Evolutionary conservation across 1,140 invertebrate species (phyloP).

Genomic region (Orchestia grillus): DNA sequence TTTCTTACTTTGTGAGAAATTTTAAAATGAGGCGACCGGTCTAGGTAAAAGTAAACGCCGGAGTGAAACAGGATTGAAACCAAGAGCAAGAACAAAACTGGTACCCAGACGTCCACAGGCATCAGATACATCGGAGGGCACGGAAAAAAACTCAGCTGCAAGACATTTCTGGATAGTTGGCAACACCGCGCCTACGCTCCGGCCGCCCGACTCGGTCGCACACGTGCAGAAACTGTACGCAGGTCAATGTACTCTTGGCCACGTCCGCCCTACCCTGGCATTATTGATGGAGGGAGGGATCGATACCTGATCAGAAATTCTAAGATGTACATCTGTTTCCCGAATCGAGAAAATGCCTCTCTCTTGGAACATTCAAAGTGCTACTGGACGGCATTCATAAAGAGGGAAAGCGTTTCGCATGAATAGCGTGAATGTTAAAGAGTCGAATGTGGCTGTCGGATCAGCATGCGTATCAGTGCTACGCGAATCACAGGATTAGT

Average conservation of each 20-base stretch:
- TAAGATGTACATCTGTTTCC: slow-evolving; percentile 1
- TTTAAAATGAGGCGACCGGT: too few relatives aligned
- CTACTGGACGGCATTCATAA: not conserved
- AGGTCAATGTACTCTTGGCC: not conserved
- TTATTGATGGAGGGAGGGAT: not conserved
- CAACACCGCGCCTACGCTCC: not conserved
- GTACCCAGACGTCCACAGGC: not conserved
- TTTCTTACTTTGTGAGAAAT: too few relatives aligned
- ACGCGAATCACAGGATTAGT: not conserved
- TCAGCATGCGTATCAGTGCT: not conserved
- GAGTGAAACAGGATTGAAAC: too few relatives aligned
- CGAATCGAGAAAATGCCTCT: not conserved
- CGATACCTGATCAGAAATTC: not conserved
- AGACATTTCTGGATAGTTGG: not conserved
- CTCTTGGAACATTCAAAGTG: not conserved
- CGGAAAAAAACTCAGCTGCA: not conserved
- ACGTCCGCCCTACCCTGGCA: not conserved
- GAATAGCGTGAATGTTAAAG: not conserved
- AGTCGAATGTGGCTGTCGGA: not conserved
- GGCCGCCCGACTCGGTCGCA: not conserved
- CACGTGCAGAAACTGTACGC: not conserved
- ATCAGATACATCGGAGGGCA: not conserved
- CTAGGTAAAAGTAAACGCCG: too few relatives aligned
- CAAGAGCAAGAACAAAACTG: too few relatives aligned
- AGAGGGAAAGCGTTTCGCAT: not conserved